phyloP scores from a whole-genome alignment of 2,888 invertebrate genomes.

The Clunio marinus region DNA sequence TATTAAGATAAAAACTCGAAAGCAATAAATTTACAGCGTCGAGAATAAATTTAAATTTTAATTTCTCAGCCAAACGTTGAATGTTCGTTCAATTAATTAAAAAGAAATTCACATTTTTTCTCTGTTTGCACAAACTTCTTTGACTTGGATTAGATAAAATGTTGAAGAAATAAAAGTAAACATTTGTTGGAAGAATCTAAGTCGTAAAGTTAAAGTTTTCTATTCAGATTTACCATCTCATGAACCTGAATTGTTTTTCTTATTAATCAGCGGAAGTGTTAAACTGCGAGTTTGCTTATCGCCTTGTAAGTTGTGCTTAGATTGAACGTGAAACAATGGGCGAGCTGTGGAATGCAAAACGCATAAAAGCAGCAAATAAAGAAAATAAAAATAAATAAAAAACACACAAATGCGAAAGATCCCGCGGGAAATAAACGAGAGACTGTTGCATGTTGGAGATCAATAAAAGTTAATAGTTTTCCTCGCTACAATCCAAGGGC shows the following conservation, averaged over 20 bases:
- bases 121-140: not conserved
- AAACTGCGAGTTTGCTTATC: constrained; percentile 15
- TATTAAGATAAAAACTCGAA: constrained; percentile 4
- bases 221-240: constrained; percentile 12
- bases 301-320: not conserved
- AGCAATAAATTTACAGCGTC: constrained; percentile 7
- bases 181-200: not conserved
- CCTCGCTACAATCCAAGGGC: not conserved
- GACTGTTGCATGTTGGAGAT: constrained; percentile 23
- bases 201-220: not conserved
- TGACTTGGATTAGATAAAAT: not conserved
- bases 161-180: constrained; percentile 20
- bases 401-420: too few relatives aligned
- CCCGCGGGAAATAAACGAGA: not conserved
- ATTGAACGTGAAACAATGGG: constrained; percentile 2
- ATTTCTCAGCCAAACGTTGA: constrained; percentile 6
- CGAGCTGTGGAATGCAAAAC: constrained; percentile 15
- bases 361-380: not conserved
- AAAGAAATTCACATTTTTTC: constrained; percentile 12
- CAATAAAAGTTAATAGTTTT: constrained; percentile 29
- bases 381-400: too few relatives aligned
- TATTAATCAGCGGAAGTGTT: constrained; percentile 19
- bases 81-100: constrained; percentile 13
- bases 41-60: constrained; percentile 12
- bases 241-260: not conserved